Evolutionary conservation across 2,797 vertebrate genomes (phyloP).

Genomic region (Cygnus olor): DNA sequence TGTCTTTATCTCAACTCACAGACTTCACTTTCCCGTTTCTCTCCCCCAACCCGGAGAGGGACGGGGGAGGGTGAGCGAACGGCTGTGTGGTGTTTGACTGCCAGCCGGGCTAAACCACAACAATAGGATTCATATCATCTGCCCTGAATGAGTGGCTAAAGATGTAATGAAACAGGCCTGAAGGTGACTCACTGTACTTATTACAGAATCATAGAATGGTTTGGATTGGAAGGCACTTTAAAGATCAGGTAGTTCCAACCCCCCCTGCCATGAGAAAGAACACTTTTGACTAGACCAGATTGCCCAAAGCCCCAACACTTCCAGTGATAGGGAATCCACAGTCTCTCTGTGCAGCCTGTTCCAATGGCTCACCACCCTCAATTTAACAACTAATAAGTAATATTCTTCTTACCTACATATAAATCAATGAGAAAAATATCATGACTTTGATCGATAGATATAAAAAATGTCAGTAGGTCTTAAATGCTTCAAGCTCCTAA

Average conservation of each 20-base stretch:
- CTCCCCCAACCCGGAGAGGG: no score
- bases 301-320: background rate
- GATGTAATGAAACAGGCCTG: background rate
- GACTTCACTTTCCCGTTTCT: no score
- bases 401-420: background rate
- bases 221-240: background rate
- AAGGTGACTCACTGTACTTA: background rate
- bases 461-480: background rate
- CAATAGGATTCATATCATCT: fast-evolving
- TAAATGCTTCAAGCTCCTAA: background rate
- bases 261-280: no score
- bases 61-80: no score
- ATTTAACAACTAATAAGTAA: background rate
- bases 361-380: no score
- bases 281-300: background rate
- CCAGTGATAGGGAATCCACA: no score
- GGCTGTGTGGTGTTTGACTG: no score
- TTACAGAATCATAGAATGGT: background rate
- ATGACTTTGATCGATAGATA: background rate
- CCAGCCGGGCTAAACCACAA: no score
- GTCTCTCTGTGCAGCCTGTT: no score
- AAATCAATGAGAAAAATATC: background rate
- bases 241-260: background rate
- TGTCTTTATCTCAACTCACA: no score
- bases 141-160: background rate